Base-by-base conservation (phyloP, 2,113 vertebrate species). In the Sphyrna mokarran region DNA sequence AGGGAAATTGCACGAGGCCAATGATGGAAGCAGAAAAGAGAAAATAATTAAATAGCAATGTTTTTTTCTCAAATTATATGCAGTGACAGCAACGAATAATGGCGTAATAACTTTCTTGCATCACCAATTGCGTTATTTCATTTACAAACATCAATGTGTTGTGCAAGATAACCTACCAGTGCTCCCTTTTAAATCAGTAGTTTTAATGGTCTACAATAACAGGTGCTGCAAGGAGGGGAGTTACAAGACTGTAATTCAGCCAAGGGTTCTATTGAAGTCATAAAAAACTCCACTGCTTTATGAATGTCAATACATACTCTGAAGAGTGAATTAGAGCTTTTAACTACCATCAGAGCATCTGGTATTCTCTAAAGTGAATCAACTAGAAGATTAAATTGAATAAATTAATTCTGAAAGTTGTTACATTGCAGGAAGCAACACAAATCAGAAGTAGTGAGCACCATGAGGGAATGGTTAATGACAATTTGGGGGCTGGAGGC, bases 401-500 rank as follows among this genome's bases (percentile, higher is more conserved):
- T 87, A 87, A 87, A 87, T 87, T 87, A 87, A 87, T 87, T 87
- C 85, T 54, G 43, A 87, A 87, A 54, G 23, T 87, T 54, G 85
- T 23, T 54, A 54, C 85, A 26, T 87, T 54, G 54, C 22, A 54
- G 85, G 43, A 87, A 87, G 23, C 48, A 87, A 87, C 48, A 26
- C 22, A 54, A 54, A 23, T 13, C 10, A 87, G 85, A 87, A 48
- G 48, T 37, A 43, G 18, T 40, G 80, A 26, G 23, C 20, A 54
- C 0, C 6, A 26, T 87, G 48, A 54, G 40, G 83, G 22, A 20
- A 87, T 22, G 1, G 20, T 54, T 54, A 29, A 43, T 43, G 80
- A 83, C 22, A 54, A 16, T 43, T 87, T 54, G 85, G 85, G 43
- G 16, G 22, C 13, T 5, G 40, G 16, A 43, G 3, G 48, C 9